Evolutionary conservation across 2,113 vertebrate species (phyloP).

Genomic region (Crocuta crocuta): DNA sequence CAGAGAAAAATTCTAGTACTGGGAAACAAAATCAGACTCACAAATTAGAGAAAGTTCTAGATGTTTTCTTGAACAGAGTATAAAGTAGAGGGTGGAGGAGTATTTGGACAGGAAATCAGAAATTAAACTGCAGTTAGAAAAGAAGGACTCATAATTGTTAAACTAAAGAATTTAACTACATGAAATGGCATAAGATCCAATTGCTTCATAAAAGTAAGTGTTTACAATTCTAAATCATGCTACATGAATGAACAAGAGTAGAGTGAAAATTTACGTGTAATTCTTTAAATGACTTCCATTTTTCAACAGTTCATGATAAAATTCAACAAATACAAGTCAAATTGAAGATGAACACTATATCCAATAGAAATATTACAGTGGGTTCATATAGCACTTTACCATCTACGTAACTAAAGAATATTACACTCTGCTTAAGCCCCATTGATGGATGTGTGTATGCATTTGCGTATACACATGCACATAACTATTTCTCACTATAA

Average conservation of each 20-base stretch:
- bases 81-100: too few relatives aligned
- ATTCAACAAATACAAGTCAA: slow-evolving; percentile 35
- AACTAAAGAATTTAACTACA: background rate
- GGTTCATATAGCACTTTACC: background rate
- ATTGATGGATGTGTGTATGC: background rate
- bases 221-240: background rate
- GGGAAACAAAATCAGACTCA: background rate
- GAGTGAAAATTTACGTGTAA: background rate
- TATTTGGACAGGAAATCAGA: slow-evolving; percentile 17
- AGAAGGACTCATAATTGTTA: background rate
- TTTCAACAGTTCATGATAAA: background rate
- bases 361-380: background rate
- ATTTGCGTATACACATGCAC: background rate
- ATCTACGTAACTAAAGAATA: slow-evolving; percentile 19
- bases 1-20: background rate
- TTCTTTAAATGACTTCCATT: background rate
- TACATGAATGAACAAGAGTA: background rate
- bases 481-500: background rate
- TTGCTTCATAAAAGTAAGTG: slow-evolving; percentile 5
- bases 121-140: background rate
- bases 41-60: background rate
- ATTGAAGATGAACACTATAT: slow-evolving; percentile 2
- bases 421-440: background rate
- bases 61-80: background rate
- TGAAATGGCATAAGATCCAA: background rate